Evolutionary conservation across 2,797 vertebrate species (phyloP).

Genomic region (Rhodeus uyekii): DNA sequence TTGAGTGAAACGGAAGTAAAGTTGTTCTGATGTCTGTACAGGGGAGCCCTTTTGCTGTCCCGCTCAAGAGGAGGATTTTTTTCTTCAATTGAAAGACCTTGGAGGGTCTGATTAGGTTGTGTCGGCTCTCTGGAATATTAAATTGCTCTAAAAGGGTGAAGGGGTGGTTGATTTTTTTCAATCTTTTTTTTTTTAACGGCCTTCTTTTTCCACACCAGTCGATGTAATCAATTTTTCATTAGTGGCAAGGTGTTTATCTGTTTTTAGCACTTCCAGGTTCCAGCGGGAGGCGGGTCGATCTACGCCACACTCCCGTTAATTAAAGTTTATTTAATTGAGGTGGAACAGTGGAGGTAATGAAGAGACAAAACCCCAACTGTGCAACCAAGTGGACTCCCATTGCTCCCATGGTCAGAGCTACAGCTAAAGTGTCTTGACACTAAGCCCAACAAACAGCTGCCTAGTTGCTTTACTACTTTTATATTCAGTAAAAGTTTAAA

Average conservation of each 20-base stretch:
- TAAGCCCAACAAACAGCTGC: conserved; percentile 23
- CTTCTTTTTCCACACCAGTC: conserved; percentile 82
- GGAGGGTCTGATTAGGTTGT: conserved; percentile 86
- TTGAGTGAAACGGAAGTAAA: background rate
- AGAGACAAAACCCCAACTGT: conserved; percentile 75
- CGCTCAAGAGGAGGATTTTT: conserved; percentile 72
- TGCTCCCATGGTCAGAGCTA: conserved; percentile 17
- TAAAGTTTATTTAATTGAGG: conserved; percentile 99
- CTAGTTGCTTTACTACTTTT: background rate
- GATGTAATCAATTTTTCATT: conserved; percentile 99
- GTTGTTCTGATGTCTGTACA: background rate
- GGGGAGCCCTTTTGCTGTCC: conserved; percentile 65
- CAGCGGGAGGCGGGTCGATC: conserved; percentile 88
- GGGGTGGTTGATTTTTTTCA: conserved; percentile 50
- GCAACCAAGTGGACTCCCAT: conserved; percentile 35
- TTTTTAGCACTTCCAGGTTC: conserved; percentile 90
- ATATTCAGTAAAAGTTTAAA: background rate
- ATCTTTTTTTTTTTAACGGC: conserved; percentile 55
- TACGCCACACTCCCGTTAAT: conserved; percentile 94
- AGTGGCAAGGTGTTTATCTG: conserved; percentile 98
- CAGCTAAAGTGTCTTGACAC: background rate
- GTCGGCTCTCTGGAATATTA: conserved; percentile 82
- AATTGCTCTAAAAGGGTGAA: conserved; percentile 69
- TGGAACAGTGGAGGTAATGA: conserved; percentile 92
- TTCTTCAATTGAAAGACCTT: conserved; percentile 82